Base-by-base conservation (phyloP, 2,113 vertebrate species). In the Petrocephalus microphthalmus region DNA sequence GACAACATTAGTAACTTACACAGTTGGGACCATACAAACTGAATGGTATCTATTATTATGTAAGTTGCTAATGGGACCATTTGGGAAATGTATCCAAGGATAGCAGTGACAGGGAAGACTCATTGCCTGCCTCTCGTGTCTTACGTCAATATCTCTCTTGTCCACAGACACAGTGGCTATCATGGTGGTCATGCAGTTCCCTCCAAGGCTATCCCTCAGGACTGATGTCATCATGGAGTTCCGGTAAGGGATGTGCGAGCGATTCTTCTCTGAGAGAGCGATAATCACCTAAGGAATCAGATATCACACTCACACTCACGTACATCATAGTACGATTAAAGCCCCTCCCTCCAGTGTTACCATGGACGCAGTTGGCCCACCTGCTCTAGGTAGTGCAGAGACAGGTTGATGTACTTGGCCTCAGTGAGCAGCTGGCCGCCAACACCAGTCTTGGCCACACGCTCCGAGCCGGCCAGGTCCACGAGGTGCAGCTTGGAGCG, bases 171-270 rank as follows among this genome's bases (percentile, higher is more conserved):
- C 91, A 0, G 96, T 99, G 85, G 98, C 97, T 22, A 99, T 97
- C 98, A 99, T 99, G 67, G 97, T 97, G 0, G 98, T 99, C 97
- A 97, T 97, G 91, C 98, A 99, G 95, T 99, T 99, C 22, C 98
- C 98, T 42, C 98, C 98, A 15, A 99, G 93, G 81, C 98, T 99
- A 94, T 99, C 98, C 91, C 98, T 94, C 49, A 99, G 95, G 91
- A 99, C 98, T 2, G 97, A 99, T 0, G 98, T 99, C 96, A 99
- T 96, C 98, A 99, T 96, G 25, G 97, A 99, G 92, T 99, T 99
- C 90, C 98, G 95, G 90, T 99, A 99, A 0, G 98, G 98, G 85
- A 99, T 97, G 88, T 99, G 98, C 0, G 94, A 95, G 37, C 98
- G 96, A 86, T 97, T 96, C 93, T 96, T 98, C 92, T 99, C 98